Percentiles rank a stretch among this genome's conserved stretches.
phyloP scores from a whole-genome alignment of 2,888 invertebrate species.

The Euclidia mi region DNA sequence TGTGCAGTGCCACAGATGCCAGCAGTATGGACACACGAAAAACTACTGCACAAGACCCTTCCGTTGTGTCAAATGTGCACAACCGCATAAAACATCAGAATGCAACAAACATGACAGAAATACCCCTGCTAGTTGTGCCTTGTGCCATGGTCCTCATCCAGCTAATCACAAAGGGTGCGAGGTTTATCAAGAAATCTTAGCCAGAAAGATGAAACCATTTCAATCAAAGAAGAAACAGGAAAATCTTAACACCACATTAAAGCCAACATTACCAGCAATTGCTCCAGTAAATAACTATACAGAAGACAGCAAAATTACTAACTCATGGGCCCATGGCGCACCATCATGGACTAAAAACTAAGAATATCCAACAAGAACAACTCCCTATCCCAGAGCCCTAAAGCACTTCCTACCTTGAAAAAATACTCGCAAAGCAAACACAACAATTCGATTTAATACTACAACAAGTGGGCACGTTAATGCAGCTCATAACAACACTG shows the following conservation, averaged over 20 bases:
- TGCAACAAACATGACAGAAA: neutral
- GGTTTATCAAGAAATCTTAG: neutral
- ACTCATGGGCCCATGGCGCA: no score
- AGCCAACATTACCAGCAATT: no score
- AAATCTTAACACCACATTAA: no score
- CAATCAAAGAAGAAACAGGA: neutral
- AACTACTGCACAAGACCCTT: neutral
- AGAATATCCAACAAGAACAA: constrained; percentile 5
- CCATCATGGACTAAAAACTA: constrained; percentile 5
- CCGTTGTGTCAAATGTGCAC: neutral
- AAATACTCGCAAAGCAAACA: no score
- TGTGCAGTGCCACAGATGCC: constrained; percentile 11
- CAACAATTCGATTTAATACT: no score
- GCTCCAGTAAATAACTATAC: neutral
- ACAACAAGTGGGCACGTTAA: constrained; percentile 28
- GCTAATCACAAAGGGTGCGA: neutral
- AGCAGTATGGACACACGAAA: constrained; percentile 8
- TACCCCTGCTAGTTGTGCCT: neutral
- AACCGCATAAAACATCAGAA: neutral
- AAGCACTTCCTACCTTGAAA: no score
- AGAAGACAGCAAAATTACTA: neutral
- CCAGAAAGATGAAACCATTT: neutral
- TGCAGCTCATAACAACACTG: constrained; percentile 26
- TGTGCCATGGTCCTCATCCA: neutral
- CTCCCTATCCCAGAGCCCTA: no score